Evolutionary conservation across 2,888 invertebrate species (phyloP).

Genomic region (Chrysotoxum bicinctum): DNA sequence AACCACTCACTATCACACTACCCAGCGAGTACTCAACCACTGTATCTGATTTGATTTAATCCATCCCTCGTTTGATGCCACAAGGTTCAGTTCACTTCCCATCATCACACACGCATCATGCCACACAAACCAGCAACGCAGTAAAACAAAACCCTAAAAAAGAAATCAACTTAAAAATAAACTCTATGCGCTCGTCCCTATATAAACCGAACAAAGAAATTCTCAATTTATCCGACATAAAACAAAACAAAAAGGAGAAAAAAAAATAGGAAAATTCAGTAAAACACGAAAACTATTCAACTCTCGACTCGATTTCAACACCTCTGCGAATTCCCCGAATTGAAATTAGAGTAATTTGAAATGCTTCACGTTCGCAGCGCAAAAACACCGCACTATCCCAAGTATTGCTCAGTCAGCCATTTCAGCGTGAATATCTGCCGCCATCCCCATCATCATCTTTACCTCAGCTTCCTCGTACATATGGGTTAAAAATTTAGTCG

Average conservation of each 20-base stretch:
- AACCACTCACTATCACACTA: not conserved
- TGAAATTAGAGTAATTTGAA: constrained; percentile 73
- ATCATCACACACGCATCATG: constrained; percentile 37
- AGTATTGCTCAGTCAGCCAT: constrained; percentile 38
- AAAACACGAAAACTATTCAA: constrained; percentile 66
- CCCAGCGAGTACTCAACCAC: constrained; percentile 14
- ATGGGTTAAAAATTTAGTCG: constrained; percentile 66
- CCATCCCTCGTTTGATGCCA: not conserved
- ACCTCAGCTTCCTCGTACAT: not conserved
- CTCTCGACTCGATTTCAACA: constrained; percentile 71
- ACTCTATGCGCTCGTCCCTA: not conserved
- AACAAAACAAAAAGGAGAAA: not conserved
- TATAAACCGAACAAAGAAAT: constrained; percentile 16
- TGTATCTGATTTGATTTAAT: constrained; percentile 36
- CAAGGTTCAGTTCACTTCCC: constrained; percentile 19
- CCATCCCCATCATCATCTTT: not conserved
- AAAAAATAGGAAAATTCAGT: constrained; percentile 5
- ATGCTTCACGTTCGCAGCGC: constrained; percentile 63
- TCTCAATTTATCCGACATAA: constrained; percentile 5
- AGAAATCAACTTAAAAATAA: constrained; percentile 27
- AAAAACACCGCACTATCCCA: constrained; percentile 40
- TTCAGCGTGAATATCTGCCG: constrained; percentile 21
- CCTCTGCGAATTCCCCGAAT: constrained; percentile 70
- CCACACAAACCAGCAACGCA: constrained; percentile 39
- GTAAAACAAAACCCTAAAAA: constrained; percentile 11